phyloP scores from a whole-genome alignment of 2,113 vertebrate genomes.

The Aegithalos caudatus region DNA sequence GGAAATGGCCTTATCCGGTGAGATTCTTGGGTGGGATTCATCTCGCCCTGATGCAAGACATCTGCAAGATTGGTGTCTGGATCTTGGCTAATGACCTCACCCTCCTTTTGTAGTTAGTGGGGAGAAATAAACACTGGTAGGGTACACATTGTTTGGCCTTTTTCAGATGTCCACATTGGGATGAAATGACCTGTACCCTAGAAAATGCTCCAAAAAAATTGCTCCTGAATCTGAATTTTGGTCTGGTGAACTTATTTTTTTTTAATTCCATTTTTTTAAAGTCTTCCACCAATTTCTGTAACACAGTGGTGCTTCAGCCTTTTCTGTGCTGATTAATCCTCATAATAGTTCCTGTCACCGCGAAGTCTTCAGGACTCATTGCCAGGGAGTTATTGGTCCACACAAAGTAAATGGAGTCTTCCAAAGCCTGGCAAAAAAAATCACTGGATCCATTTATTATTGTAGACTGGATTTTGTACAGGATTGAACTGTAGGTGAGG shows the following conservation, averaged over 20 bases:
- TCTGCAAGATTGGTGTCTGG: neutral
- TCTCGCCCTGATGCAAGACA: neutral
- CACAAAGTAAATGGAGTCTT: neutral
- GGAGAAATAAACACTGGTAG: neutral
- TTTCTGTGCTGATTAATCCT: neutral
- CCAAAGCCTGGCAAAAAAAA: neutral
- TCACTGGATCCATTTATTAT: neutral
- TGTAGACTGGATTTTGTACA: neutral
- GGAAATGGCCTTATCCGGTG: neutral
- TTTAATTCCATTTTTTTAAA: rapidly evolving
- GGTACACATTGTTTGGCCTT: neutral
- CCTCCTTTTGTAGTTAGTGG: neutral
- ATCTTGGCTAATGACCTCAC: conserved; percentile 13
- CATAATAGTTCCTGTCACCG: neutral
- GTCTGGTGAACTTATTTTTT: neutral
- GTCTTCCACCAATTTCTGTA: neutral
- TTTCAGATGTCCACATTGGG: neutral
- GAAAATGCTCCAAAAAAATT: rapidly evolving
- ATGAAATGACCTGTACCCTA: neutral
- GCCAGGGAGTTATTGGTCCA: neutral
- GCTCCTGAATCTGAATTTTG: neutral
- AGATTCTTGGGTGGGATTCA: neutral
- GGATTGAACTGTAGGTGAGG: neutral
- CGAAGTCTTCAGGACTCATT: neutral
- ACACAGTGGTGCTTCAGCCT: neutral